Percentiles rank a stretch among this genome's conserved stretches.
Evolutionary conservation across 2,797 vertebrate genomes (phyloP).

Genomic region (Gymnopithys bicolor): DNA sequence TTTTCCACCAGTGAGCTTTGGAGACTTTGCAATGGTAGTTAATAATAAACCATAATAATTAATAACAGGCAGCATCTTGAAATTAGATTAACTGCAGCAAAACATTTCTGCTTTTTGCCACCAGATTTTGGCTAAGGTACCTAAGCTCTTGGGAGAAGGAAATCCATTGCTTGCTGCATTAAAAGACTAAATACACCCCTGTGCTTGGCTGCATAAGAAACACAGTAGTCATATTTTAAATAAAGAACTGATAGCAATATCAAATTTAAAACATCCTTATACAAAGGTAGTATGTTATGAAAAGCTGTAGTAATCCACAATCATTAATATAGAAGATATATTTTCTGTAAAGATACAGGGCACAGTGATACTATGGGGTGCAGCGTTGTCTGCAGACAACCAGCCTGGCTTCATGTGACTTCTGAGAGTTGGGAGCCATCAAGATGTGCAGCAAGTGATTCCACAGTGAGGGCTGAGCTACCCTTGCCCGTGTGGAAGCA

Average conservation of each 20-base stretch:
- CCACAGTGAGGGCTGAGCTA: background rate
- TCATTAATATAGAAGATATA: background rate
- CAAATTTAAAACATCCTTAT: constrained; percentile 26
- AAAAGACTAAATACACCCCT: background rate
- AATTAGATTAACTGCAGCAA: constrained; percentile 26
- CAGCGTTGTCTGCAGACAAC: background rate
- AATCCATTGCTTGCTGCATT: background rate
- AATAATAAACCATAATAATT: constrained; percentile 43
- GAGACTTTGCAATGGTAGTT: constrained; percentile 19
- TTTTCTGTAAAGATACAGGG: background rate
- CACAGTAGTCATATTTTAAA: background rate
- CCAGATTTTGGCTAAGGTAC: background rate
- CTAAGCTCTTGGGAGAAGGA: background rate
- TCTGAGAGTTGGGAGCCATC: background rate
- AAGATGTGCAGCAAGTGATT: background rate
- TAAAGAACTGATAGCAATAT: background rate
- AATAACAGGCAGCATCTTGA: constrained; percentile 38
- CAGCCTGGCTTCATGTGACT: background rate
- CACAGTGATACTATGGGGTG: background rate
- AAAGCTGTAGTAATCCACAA: background rate
- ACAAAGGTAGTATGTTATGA: background rate
- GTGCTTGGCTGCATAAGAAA: background rate
- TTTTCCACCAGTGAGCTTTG: constrained; percentile 4
- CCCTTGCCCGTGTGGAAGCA: accelerated
- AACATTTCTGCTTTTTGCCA: constrained; percentile 7